Evolutionary conservation across 2,888 invertebrate genomes (phyloP), one percentile per base, ranked within the genome.

Genomic region (Drosophila quinaria): DNA sequence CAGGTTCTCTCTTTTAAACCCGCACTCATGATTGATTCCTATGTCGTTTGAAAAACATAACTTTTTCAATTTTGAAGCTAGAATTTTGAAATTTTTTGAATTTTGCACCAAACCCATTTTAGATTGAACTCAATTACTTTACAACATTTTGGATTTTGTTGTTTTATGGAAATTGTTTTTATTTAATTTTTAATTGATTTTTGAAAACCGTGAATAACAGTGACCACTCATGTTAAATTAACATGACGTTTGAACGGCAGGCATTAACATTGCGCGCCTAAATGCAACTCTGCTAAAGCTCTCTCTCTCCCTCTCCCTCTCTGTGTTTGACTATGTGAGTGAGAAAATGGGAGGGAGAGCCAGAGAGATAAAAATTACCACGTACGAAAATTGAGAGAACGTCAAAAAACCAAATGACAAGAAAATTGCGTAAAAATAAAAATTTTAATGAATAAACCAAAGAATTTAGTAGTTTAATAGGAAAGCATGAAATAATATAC

Each of bases 231-330:
- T 64, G 60, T 71, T 66, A 71, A 56, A 19, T 61, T 70, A 72
- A 72, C 51, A 61, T 25, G 8, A 31, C 22, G 17, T 56, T 62
- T 35, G 11, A 64, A 42, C 22, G 29, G 29, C 17, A 41, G 60
- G 39, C 71, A 51, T 54, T 15, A 19, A 63, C 31, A 61, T 41
- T 59, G 72, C 63, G 70, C 80, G 79, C 63, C 65, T 8, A 68
- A 84, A 85, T 79, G 81, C 82, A 85, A 79, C 85, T 62, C 82
- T 85, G 76, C 17, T 17, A 46, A 81, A 77, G 85, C 85, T 80
- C 59, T 58, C 50, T n/a, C n/a, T n/a, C n/a, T n/a, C n/a, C n/a
- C n/a, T n/a, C n/a, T n/a, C n/a, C n/a, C n/a, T n/a, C n/a, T n/a
- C n/a, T n/a, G 22, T 42, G 50, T 8, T 29, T 29, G 29, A 29